Evolutionary conservation across 30 jellyfish, hydroid and myxozoan genomes (phyloP), one percentile per base, ranked within the genome.

Genomic region (Phacellophora camtschatica): DNA sequence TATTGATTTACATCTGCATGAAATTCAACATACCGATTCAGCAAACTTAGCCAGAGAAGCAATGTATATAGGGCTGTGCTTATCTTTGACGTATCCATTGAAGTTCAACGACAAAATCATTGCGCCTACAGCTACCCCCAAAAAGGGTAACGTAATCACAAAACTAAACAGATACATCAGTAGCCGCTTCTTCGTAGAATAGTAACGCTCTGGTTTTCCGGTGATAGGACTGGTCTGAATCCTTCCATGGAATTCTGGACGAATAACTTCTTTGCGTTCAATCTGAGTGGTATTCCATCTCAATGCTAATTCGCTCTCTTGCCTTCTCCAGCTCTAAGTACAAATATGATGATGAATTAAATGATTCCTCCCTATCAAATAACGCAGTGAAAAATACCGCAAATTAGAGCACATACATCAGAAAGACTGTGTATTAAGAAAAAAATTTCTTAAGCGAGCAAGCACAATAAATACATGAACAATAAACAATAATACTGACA

Each of bases 61-160:
- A 53, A 90, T 57, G 41, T 90, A 85, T 18, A 90, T 81, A 0
- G 98, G 98, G 45, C 98, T 90, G 18, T 83, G 86, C 50, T 90
- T 79, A 68, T 90, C 95, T 28, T 80, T 70, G 37, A 90, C 90
- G 41, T 90, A 90, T n/a, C 98, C 98, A 54, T 90, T 90, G 83
- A 90, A 85, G 39, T 90, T 90, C 62, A 90, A 77, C 0, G 98
- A 90, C 45, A 90, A 58, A 5, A 90, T 77, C 98, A 90, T 90
- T 31, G 98, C 98, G 9, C 94, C 90, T 59, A 72, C 88, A 5
- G 96, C 98, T 61, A 90, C 18, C 5, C 53, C 77, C 30, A 90
- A 82, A 56, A 90, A 84, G 0, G 98, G 98, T 46, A 90, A 64
- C 19, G 96, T 68, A 32, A 90, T 32, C 58, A 90, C 15, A 37